Conservation (phyloP, 2,113 vertebrate species). For the Pterophyllum scalare region DNA sequence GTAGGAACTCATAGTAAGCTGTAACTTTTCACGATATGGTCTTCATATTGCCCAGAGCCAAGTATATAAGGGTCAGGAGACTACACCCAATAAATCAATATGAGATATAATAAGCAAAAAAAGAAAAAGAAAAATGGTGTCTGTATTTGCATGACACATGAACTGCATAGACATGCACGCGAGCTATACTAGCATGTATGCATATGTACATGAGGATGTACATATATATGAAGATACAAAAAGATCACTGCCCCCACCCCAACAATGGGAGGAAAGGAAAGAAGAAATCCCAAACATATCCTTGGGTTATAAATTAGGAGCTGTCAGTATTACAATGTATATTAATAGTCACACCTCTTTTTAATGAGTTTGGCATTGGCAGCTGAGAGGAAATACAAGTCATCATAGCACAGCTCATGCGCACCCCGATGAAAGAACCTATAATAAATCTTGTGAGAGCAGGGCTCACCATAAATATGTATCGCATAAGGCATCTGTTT, state of each 20-base stretch:
- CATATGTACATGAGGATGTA: constrained; percentile 22
- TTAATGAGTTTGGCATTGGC: constrained; percentile 99
- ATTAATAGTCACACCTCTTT: constrained; percentile 99
- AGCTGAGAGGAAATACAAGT: constrained; percentile 99
- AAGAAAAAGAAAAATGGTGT: constrained; percentile 39
- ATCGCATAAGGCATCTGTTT: constrained; percentile 99
- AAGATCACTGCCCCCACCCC: constrained; percentile 81
- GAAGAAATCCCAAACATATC: constrained; percentile 84
- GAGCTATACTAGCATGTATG: neutral
- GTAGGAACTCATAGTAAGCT: neutral
- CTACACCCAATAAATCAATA: constrained; percentile 77
- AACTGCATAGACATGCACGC: constrained; percentile 5
- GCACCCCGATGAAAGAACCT: constrained; percentile 97
- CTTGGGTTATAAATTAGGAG: constrained; percentile 98
- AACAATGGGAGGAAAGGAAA: constrained; percentile 81
- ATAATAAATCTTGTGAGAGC: constrained; percentile 99
- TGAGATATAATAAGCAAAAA: constrained; percentile 55
- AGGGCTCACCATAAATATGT: constrained; percentile 99
- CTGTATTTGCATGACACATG: constrained; percentile 39
- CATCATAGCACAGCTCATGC: constrained; percentile 97
- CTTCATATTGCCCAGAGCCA: constrained; percentile 52
- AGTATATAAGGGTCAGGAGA: constrained; percentile 61
- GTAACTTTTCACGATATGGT: constrained; percentile 32
- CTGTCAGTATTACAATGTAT: constrained; percentile 99
- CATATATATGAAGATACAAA: constrained; percentile 47